phyloP scores from a whole-genome alignment of 2,113 vertebrate species.

The Brevimyrus niger region DNA sequence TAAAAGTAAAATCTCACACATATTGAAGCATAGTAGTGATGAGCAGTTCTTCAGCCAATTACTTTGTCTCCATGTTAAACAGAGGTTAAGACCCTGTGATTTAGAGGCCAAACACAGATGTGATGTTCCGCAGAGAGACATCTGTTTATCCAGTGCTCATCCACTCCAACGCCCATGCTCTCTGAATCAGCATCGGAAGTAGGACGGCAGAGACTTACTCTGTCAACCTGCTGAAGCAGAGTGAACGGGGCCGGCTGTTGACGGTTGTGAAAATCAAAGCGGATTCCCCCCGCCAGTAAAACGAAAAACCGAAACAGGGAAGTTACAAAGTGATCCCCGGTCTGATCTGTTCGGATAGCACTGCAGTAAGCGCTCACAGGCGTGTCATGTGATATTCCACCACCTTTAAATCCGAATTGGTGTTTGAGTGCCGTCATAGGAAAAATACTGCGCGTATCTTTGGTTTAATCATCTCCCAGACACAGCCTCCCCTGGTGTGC shows the following conservation, averaged over 20 bases:
- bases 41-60: not conserved
- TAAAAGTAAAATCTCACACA: not conserved
- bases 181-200: not conserved
- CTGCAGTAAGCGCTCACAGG: not conserved
- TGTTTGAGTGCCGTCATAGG: not conserved
- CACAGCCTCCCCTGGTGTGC: not conserved
- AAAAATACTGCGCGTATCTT: not conserved
- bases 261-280: not conserved
- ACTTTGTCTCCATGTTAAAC: not conserved
- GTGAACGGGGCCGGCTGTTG: not conserved
- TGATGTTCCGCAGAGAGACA: not conserved
- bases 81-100: not conserved
- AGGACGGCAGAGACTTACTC: not conserved
- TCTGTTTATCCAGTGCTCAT: not conserved
- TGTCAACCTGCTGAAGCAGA: not conserved
- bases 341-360: not conserved
- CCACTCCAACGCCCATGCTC: not conserved
- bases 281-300: not conserved
- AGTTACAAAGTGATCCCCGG: not conserved
- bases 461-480: not conserved
- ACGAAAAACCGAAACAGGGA: not conserved
- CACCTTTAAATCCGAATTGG: not conserved
- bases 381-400: not conserved
- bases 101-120: not conserved
- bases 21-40: not conserved